Base-by-base conservation (phyloP, 1,140 invertebrate genomes). In the Drosophila tristis region DNA sequence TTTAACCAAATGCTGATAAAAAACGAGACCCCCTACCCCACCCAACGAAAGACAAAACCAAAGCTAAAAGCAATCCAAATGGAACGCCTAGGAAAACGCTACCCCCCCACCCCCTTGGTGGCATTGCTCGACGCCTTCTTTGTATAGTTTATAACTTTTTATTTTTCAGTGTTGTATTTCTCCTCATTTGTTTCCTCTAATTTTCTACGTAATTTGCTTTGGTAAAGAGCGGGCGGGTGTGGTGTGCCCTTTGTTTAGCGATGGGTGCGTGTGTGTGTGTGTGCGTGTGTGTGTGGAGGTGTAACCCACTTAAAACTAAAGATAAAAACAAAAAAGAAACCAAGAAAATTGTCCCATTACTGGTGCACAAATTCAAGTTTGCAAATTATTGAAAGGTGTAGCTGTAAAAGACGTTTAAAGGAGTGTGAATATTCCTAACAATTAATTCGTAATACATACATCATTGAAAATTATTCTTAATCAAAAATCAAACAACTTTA, bases 1-100 rank as follows among this genome's bases (percentile, higher is more conserved):
- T 89, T 86, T 55, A 65, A 51, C 35, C 54, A 63, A 78, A 56
- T 29, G 53, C 76, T 84, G 80, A 84, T 84, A 85, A 84, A 71
- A 60, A 43, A 42, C 35, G 31, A 11, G 11, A 35, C 31, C 9
- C 31, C 0, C 31, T 2, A 3, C 8, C 31, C 9, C 3, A 9
- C 9, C 8, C 8, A 35, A 11, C 31, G 9, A 54, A 3, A 20
- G 43, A 66, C 49, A 53, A 44, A 76, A 55, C 43, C 65, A 62
- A 63, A 59, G 56, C 35, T 20, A 50, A 64, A 74, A 57, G 62
- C 29, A 55, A 72, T n/a, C 57, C 66, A 31, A 26, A 54, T 61
- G 49, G 50, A 61, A 72, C 66, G 49, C 45, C 16, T 44, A 51
- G 59, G 57, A 50, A 67, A 75, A 76, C 63, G 74, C 73, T 53